Evolutionary conservation across 1,140 invertebrate species (phyloP).

Genomic region (Drosophila auraria): DNA sequence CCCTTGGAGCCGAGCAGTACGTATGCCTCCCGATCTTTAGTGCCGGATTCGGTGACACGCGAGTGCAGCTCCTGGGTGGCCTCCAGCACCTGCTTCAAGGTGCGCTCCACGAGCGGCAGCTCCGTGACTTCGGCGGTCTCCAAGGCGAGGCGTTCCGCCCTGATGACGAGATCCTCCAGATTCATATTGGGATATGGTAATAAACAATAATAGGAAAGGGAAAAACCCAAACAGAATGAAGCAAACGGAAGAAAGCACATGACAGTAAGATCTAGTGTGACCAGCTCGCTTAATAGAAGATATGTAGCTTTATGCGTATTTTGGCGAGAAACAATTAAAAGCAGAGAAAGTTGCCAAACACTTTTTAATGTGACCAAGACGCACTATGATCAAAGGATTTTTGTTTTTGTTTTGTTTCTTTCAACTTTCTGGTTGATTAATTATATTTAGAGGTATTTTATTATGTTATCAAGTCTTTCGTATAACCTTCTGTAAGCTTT

Average conservation of each 20-base stretch:
- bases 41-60: conserved; percentile 92
- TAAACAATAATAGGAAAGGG: too few relatives aligned
- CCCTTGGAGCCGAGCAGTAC: conserved; percentile 96
- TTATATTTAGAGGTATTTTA: too few relatives aligned
- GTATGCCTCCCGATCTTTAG: conserved; percentile 96
- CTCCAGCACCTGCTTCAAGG: conserved; percentile 95
- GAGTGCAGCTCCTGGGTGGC: conserved; percentile 95
- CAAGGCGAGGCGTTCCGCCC: conserved; percentile 95
- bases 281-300: neutral
- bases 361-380: too few relatives aligned
- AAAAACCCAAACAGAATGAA: too few relatives aligned
- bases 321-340: too few relatives aligned
- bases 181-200: conserved; percentile 84
- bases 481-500: neutral
- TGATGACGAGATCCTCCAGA: conserved; percentile 94
- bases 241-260: neutral
- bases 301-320: too few relatives aligned
- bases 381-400: too few relatives aligned
- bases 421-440: too few relatives aligned
- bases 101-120: conserved; percentile 94
- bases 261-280: conserved; percentile 2
- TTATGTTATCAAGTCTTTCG: too few relatives aligned
- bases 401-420: too few relatives aligned
- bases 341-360: too few relatives aligned
- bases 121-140: conserved; percentile 94